Conservation (phyloP, 2,797 vertebrate species). For the Lutra lutra region DNA sequence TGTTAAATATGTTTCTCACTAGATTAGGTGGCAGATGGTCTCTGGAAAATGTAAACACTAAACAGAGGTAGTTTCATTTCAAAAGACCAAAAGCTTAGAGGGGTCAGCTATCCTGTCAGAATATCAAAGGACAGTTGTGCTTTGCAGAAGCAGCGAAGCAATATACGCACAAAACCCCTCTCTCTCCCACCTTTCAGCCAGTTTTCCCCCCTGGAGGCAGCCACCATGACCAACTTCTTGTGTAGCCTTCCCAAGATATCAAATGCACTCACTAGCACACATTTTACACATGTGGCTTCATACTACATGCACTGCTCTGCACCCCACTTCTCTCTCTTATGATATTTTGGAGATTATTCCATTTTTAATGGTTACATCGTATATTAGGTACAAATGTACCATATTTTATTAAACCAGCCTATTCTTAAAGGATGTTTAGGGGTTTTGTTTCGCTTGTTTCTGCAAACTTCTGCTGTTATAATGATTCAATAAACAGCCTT, state of each 20-base stretch:
- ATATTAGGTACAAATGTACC: not conserved
- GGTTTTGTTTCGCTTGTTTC: not conserved
- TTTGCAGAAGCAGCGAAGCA: not conserved
- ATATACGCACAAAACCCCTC: not conserved
- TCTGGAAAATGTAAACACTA: not conserved
- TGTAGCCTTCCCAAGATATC: not conserved
- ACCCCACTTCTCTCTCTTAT: not conserved
- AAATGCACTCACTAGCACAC: not conserved
- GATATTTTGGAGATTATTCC: not conserved
- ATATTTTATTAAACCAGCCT: not conserved
- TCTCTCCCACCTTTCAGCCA: not conserved
- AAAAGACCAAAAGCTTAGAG: not conserved
- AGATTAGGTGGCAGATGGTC: not conserved
- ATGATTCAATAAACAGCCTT: not conserved
- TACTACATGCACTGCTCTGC: not conserved
- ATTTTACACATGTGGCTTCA: not conserved
- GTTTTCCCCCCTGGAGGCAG: not conserved
- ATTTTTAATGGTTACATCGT: not conserved
- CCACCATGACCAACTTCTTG: not conserved
- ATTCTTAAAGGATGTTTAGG: not conserved
- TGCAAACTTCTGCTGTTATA: constrained; percentile 2
- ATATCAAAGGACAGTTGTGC: not conserved
- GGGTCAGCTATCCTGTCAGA: not conserved
- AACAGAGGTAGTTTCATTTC: constrained; percentile 3
- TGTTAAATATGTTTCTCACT: not conserved